A percentile compares a stretch with the other conserved stretches of the same genome.
phyloP scores from a whole-genome alignment of 2,113 vertebrate genomes.

The Otus sunia region DNA sequence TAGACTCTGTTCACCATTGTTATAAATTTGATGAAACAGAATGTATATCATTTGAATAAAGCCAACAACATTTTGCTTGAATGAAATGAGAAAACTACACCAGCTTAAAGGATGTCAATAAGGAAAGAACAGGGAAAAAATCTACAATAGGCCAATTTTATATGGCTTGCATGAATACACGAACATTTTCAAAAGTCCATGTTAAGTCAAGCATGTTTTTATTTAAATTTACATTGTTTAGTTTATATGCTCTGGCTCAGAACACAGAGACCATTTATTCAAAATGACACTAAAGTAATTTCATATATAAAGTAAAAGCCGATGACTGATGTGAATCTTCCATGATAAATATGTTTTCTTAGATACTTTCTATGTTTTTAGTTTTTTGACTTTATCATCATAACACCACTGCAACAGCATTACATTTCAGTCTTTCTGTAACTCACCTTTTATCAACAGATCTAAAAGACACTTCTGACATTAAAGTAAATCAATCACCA shows the following conservation, averaged over 20 bases:
- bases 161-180: not conserved
- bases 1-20: not conserved
- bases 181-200: not conserved
- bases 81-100: not conserved
- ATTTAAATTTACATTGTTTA: not conserved
- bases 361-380: not conserved
- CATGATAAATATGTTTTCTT: not conserved
- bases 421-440: not conserved
- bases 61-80: not conserved
- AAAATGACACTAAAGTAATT: not conserved
- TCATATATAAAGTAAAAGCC: not conserved
- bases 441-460: not conserved
- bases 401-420: not conserved
- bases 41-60: not conserved
- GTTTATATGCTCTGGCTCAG: not conserved
- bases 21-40: not conserved
- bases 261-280: not conserved
- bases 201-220: not conserved
- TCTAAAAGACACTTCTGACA: not conserved
- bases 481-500: not conserved
- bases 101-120: not conserved
- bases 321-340: not conserved
- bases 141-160: not conserved
- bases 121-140: not conserved
- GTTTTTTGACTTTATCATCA: not conserved